Evolutionary conservation across 2,888 invertebrate species (phyloP).

Genomic region (Operophtera brumata): DNA sequence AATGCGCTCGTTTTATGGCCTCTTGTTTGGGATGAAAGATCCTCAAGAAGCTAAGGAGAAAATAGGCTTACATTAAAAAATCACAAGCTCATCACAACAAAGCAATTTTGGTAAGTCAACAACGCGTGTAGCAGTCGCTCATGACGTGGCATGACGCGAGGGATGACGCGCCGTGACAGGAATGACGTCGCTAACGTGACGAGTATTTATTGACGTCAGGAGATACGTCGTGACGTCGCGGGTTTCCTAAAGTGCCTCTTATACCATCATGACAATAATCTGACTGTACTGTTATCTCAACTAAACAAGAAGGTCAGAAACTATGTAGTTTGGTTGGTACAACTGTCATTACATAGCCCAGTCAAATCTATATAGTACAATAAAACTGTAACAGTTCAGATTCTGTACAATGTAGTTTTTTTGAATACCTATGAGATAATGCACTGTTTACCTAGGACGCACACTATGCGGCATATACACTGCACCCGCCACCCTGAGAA

Average conservation of each 20-base stretch:
- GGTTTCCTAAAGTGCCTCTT: neutral
- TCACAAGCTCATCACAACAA: constrained; percentile 54
- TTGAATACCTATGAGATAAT: no score
- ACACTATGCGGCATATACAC: no score
- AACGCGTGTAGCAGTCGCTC: constrained; percentile 50
- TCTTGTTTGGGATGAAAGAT: constrained; percentile 36
- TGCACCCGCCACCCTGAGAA: no score
- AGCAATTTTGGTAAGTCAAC: constrained; percentile 64
- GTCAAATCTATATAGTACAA: no score
- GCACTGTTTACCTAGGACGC: no score
- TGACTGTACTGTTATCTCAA: no score
- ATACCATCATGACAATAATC: no score
- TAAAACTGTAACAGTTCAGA: no score
- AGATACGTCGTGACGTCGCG: constrained; percentile 43
- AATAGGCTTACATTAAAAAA: constrained; percentile 48
- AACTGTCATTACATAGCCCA: no score
- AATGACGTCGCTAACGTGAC: constrained; percentile 49
- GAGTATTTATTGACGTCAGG: constrained; percentile 56
- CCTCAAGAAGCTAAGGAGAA: constrained; percentile 38
- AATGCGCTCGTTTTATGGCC: constrained; percentile 21
- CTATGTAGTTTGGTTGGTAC: no score
- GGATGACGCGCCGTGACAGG: constrained; percentile 47
- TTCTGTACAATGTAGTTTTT: no score
- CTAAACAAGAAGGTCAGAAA: no score
- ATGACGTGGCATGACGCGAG: constrained; percentile 54